These are phyloP conservation scores for Gouania willdenowi DNA, from an alignment of 2,797 vertebrate species.

Conservation along the genomic window DNA sequence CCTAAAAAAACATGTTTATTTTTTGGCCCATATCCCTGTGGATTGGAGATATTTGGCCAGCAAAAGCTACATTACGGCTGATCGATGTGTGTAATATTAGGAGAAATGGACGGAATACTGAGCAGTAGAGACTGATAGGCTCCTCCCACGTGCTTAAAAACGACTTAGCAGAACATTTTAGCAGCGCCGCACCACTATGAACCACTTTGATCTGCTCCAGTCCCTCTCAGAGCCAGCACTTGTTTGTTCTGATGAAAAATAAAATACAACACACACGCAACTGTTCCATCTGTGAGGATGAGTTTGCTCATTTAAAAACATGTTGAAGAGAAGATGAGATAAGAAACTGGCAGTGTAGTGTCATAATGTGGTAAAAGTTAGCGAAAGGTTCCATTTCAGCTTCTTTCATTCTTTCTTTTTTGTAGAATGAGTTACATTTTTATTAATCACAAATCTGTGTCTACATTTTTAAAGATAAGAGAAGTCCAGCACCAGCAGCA, in stretches of 20 bases:
- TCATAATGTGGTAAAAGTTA: slow-evolving; percentile 4
- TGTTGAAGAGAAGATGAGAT: not conserved
- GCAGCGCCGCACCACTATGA: not conserved
- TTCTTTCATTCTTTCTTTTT: not conserved
- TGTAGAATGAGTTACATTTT: slow-evolving; percentile 25
- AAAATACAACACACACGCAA: not conserved
- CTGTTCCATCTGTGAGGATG: not conserved
- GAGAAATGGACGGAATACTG: too few relatives aligned
- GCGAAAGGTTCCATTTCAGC: slow-evolving; percentile 15
- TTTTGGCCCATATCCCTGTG: too few relatives aligned
- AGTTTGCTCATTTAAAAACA: not conserved
- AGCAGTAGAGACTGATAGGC: too few relatives aligned
- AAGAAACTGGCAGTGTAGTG: slow-evolving; percentile 23
- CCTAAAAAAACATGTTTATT: too few relatives aligned
- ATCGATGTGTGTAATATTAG: too few relatives aligned
- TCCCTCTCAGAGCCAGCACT: slow-evolving; percentile 3
- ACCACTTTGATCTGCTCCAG: slow-evolving; percentile 28
- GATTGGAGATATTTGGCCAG: too few relatives aligned
- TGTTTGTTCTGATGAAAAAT: slow-evolving; percentile 28
- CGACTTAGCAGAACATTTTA: slow-evolving; percentile 54
- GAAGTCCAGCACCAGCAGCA: slow-evolving; percentile 16
- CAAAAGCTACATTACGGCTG: too few relatives aligned
- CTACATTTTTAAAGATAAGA: slow-evolving; percentile 32
- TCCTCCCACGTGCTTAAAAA: slow-evolving; percentile 35
- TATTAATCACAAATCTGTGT: slow-evolving; percentile 26